These are phyloP conservation scores for Brotogeris chrysoptera DNA, from an alignment of 2,797 vertebrate genomes.

Conservation along the genomic window DNA sequence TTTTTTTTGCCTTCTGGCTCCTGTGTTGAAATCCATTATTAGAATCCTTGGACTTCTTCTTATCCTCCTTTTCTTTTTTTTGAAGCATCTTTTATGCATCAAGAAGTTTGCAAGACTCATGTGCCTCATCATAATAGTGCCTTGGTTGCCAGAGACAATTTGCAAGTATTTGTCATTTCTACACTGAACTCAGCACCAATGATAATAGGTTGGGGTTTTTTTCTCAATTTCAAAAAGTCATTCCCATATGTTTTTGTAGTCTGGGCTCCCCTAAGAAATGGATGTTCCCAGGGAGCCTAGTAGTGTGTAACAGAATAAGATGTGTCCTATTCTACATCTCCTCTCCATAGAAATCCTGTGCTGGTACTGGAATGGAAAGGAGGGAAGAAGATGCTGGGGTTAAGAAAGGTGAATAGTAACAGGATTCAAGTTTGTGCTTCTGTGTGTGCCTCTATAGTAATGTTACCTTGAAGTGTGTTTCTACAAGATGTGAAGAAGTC, in stretches of 20 bases:
- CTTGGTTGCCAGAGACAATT: not conserved
- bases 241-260: not conserved
- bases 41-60: not conserved
- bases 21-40: not conserved
- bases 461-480: not conserved
- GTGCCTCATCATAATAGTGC: not conserved
- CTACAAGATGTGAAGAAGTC: not conserved
- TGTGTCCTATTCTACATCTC: not conserved
- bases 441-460: not conserved
- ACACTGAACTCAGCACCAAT: not conserved
- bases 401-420: not conserved
- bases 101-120: not conserved
- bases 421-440: not conserved
- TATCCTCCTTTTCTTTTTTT: not conserved
- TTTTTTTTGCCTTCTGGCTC: not conserved
- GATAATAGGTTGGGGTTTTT: not conserved
- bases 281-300: not conserved
- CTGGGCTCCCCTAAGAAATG: not conserved
- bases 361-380: not conserved
- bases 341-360: not conserved
- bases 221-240: not conserved
- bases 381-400: not conserved
- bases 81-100: not conserved
- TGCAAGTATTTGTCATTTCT: conserved; percentile 16
- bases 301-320: not conserved